Percentiles rank a stretch among this genome's conserved stretches.
Evolutionary conservation across 2,113 vertebrate species (phyloP).

Genomic region (Plecturocebus donacophilus): DNA sequence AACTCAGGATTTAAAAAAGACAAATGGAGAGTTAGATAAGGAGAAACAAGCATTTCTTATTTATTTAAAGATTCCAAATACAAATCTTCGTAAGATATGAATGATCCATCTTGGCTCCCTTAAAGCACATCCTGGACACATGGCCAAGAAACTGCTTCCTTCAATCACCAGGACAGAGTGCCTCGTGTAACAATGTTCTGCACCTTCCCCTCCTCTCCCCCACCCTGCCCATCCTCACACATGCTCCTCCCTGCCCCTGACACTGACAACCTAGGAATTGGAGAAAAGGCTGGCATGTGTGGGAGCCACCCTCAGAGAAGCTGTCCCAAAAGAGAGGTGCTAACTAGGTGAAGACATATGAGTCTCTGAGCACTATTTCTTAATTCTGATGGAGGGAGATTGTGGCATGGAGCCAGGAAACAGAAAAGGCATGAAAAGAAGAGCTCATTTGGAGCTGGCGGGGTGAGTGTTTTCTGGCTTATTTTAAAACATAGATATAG

Average conservation of each 20-base stretch:
- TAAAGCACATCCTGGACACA: background rate
- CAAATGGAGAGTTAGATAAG: background rate
- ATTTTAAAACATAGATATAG: slow-evolving; percentile 78
- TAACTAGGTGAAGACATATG: slow-evolving; percentile 60
- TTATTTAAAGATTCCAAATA: background rate
- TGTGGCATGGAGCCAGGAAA: slow-evolving; percentile 53
- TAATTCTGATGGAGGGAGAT: slow-evolving; percentile 30
- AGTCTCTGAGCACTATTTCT: slow-evolving; percentile 2
- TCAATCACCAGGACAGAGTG: background rate
- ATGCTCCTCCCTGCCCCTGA: background rate
- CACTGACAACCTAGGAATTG: background rate
- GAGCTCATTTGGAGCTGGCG: slow-evolving; percentile 80
- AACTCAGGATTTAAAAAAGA: background rate
- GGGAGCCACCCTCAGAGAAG: background rate
- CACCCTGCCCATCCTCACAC: background rate
- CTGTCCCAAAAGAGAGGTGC: slow-evolving; percentile 24
- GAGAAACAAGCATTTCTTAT: background rate
- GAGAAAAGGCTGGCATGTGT: background rate
- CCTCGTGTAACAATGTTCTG: background rate
- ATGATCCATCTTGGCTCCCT: background rate
- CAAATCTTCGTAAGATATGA: background rate
- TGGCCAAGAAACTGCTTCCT: slow-evolving; percentile 23
- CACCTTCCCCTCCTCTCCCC: accelerated
- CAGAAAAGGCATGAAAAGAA: slow-evolving; percentile 74
- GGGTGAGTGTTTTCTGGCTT: slow-evolving; percentile 79